Percentiles rank a stretch among this genome's conserved stretches.
Conservation (phyloP, 2,797 vertebrate genomes). For the Megaceryle alcyon region DNA sequence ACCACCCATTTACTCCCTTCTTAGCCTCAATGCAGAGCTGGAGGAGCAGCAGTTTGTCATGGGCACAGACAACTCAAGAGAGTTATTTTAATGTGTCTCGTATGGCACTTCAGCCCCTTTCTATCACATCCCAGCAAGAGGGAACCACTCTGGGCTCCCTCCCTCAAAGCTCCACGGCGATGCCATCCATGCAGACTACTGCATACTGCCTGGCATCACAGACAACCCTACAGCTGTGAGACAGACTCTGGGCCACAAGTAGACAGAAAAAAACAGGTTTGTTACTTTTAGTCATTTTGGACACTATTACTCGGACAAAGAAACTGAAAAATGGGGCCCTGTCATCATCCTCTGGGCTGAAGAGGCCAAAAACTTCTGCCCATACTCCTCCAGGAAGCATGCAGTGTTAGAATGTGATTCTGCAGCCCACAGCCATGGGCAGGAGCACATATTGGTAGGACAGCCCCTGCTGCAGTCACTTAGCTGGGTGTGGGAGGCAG, state of each 20-base stretch:
- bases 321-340: neutral
- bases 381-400: neutral
- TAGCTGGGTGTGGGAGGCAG: neutral
- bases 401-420: neutral
- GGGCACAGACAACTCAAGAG: rapidly evolving
- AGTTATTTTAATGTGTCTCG: neutral
- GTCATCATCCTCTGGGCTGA: neutral
- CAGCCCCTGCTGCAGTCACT: neutral
- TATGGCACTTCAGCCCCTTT: neutral
- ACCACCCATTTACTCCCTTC: neutral
- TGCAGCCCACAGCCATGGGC: neutral
- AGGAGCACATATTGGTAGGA: neutral
- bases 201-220: neutral
- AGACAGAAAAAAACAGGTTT: neutral
- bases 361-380: neutral
- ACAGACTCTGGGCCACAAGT: neutral
- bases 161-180: neutral
- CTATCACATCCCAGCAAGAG: neutral
- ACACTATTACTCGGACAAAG: neutral
- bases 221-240: neutral
- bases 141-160: neutral
- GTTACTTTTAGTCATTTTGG: neutral
- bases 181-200: neutral
- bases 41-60: neutral
- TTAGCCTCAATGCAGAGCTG: neutral